Conservation (phyloP, 2,888 invertebrate species). For the Zele albiditarsus region DNA sequence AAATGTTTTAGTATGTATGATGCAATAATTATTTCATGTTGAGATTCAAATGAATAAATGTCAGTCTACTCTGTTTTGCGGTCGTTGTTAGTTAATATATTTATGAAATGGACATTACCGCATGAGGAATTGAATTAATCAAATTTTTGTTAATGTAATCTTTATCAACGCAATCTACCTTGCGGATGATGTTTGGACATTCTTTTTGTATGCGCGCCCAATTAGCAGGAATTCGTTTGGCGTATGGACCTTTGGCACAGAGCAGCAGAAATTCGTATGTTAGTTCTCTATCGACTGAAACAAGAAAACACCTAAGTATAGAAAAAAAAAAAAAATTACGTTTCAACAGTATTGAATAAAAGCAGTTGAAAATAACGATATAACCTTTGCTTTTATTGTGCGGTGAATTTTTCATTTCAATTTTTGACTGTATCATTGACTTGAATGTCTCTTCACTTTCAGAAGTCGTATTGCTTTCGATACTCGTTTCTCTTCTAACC, state of each 20-base stretch:
- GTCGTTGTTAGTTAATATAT: background rate
- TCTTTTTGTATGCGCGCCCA: slow-evolving; percentile 75
- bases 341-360: background rate
- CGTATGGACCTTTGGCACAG: slow-evolving; percentile 75
- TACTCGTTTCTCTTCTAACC: slow-evolving; percentile 59
- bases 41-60: background rate
- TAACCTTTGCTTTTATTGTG: background rate
- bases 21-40: background rate
- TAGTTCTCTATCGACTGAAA: slow-evolving; percentile 66
- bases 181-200: slow-evolving; percentile 74
- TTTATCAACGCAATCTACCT: slow-evolving; percentile 67
- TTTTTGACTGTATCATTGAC: background rate
- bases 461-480: slow-evolving; percentile 63
- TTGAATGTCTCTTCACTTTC: slow-evolving; percentile 68
- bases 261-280: slow-evolving; percentile 74
- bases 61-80: background rate
- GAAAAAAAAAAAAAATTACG: background rate
- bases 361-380: background rate
- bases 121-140: background rate
- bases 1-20: background rate
- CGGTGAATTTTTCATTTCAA: background rate
- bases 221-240: slow-evolving; percentile 74
- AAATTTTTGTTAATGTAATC: background rate
- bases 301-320: slow-evolving; percentile 27
- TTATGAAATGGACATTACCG: background rate